Base-by-base conservation (phyloP, 1,140 invertebrate genomes). In the Temnothorax nylanderi region DNA sequence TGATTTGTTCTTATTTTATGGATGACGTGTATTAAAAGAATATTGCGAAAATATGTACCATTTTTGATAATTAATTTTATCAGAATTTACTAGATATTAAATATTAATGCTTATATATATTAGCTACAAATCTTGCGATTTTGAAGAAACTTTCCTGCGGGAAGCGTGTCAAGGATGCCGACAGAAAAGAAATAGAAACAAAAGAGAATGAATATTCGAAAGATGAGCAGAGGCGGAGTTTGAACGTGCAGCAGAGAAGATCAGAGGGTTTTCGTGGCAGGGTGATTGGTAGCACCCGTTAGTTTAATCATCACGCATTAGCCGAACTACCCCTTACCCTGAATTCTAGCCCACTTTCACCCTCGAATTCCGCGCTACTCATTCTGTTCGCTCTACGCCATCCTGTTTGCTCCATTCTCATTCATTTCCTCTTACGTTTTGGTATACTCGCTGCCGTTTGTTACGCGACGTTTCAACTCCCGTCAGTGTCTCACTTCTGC, bases 281-380 rank as follows among this genome's bases (percentile, higher is more conserved):
- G 91, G 93, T 95, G 94, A 95, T 95, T 92, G 94, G 94, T 95
- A 92, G 94, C 87, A 90, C 89, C 93, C 93, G 94, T 95, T 95
- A 95, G 94, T 94, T 95, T 95, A 95, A 95, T 95, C 94, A 95
- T 95, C 94, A 92, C 94, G 94, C 94, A 94, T 95, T 95, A 95
- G 94, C 94, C 92, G 92, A 89, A 90, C 93, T 94, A 94, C 93
- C 92, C 92, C 91, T 91, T 92, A 88, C 91, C 90, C 91, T 56
- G 88, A 87, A 88, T 92, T 88, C 93, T 92, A 89, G 91, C 91
- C 91, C 93, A 94, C 93, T 94, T 94, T 94, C 93, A 93, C 93
- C 93, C 94, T 94, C 92, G 88, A 89, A 93, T 93, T 92, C 93
- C 93, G 87, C 91, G 90, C 90, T 87, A 87, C 91, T 92, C 92